These are phyloP conservation scores for Lagopus muta DNA, from an alignment of 2,113 vertebrate genomes.

Conservation along the genomic window DNA sequence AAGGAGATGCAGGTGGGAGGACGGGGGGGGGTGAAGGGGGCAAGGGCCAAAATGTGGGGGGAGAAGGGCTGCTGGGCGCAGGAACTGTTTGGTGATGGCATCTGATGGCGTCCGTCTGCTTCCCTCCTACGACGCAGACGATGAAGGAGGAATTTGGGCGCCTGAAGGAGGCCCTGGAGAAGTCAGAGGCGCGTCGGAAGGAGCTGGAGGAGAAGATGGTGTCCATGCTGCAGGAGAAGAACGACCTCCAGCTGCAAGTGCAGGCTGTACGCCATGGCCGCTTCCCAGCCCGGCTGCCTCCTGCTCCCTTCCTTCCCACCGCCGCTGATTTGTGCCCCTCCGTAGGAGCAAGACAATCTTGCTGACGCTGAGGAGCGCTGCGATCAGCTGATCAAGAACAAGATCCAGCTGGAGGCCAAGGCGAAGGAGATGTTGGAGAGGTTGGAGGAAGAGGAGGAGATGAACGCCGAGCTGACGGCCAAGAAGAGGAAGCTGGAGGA, in stretches of 20 bases:
- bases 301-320: neutral
- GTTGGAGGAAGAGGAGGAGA: constrained; percentile 89
- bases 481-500: constrained; percentile 94
- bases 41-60: too few species aligned
- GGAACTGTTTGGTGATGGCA: rapidly evolving
- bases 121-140: neutral
- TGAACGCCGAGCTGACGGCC: constrained; percentile 91
- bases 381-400: constrained; percentile 90
- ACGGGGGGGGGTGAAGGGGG: too few species aligned
- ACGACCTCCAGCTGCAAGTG: constrained; percentile 91
- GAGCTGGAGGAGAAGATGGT: constrained; percentile 96
- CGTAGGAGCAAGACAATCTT: constrained; percentile 92
- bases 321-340: too few species aligned
- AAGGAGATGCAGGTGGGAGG: constrained; percentile 79
- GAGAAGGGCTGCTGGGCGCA: too few species aligned
- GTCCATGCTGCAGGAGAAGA: constrained; percentile 92
- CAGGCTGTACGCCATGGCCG: constrained; percentile 80
- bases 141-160: constrained; percentile 85
- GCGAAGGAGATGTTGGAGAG: constrained; percentile 86
- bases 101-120: neutral
- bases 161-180: constrained; percentile 88
- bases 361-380: constrained; percentile 89
- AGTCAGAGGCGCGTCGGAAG: constrained; percentile 88
- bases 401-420: constrained; percentile 92
- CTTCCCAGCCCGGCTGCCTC: neutral